Percentiles rank a stretch among this genome's conserved stretches.
phyloP scores from a whole-genome alignment of 2,888 invertebrate species.

The Trypoxylon attenuatum region DNA sequence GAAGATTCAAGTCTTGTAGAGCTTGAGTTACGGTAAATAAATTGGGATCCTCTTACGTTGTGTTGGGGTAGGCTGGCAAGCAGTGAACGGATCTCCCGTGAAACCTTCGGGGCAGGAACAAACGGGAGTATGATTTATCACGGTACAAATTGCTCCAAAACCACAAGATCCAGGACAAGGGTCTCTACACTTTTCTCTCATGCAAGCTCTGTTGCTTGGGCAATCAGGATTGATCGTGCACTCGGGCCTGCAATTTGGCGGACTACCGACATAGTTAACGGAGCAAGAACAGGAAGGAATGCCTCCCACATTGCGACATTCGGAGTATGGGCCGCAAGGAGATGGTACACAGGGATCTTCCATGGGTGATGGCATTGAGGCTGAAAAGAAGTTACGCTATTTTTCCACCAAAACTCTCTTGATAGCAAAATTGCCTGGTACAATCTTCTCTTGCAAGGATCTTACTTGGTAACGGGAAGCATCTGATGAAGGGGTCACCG shows the following conservation, averaged over 20 bases:
- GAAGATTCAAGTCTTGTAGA: background rate
- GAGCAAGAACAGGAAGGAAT: slow-evolving; percentile 77
- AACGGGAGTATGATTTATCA: slow-evolving; percentile 84
- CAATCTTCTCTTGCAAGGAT: background rate
- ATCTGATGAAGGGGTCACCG: slow-evolving; percentile 73
- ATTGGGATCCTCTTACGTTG: slow-evolving; percentile 61
- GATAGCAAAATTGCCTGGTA: too few relatives aligned
- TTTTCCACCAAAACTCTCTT: background rate
- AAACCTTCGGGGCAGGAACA: slow-evolving; percentile 84
- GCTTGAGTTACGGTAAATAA: background rate
- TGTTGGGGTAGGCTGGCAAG: slow-evolving; percentile 70
- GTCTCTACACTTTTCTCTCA: slow-evolving; percentile 84
- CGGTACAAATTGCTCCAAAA: slow-evolving; percentile 78
- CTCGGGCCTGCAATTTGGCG: slow-evolving; percentile 83
- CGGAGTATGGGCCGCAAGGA: slow-evolving; percentile 78
- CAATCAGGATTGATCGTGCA: slow-evolving; percentile 86
- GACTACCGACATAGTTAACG: slow-evolving; percentile 71
- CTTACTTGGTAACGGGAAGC: slow-evolving; percentile 73
- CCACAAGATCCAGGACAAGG: slow-evolving; percentile 89
- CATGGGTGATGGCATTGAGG: slow-evolving; percentile 76
- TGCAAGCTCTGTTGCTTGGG: slow-evolving; percentile 84
- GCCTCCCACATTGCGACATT: slow-evolving; percentile 76
- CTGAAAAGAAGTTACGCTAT: slow-evolving; percentile 70
- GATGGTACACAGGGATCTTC: slow-evolving; percentile 80
- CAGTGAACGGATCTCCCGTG: slow-evolving; percentile 84